Conservation (phyloP, 2,888 invertebrate species). For the Metallyticus violacea region DNA sequence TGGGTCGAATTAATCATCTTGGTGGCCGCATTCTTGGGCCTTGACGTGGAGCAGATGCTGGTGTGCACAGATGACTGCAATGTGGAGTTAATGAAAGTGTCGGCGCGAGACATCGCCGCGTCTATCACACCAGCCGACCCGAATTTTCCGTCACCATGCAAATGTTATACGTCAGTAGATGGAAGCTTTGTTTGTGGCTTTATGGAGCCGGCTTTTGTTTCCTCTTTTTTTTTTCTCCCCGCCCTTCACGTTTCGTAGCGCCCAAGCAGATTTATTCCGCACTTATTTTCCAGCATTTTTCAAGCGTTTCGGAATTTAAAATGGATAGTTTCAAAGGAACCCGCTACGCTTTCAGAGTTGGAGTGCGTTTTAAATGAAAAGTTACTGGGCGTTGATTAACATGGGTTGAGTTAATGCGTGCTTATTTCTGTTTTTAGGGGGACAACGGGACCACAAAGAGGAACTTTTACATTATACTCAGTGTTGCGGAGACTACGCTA, state of each 20-base stretch:
- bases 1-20: not conserved
- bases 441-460: not conserved
- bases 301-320: not conserved
- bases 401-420: not conserved
- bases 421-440: not conserved
- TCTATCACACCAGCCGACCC: not conserved
- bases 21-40: not conserved
- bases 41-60: not conserved
- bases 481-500: too few relatives aligned
- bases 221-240: too few relatives aligned
- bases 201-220: not conserved
- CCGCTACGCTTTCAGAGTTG: not conserved
- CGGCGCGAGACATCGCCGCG: not conserved
- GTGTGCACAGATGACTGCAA: not conserved
- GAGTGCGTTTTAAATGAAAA: not conserved
- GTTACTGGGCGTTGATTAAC: not conserved
- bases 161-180: not conserved
- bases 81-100: not conserved
- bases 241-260: not conserved
- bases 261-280: not conserved
- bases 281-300: not conserved
- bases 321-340: not conserved
- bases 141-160: not conserved
- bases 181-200: not conserved
- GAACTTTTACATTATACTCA: not conserved